Evolutionary conservation across 53 echinoderm and acorn worm genomes (phyloP).

Genomic region (Zoroaster sp.): DNA sequence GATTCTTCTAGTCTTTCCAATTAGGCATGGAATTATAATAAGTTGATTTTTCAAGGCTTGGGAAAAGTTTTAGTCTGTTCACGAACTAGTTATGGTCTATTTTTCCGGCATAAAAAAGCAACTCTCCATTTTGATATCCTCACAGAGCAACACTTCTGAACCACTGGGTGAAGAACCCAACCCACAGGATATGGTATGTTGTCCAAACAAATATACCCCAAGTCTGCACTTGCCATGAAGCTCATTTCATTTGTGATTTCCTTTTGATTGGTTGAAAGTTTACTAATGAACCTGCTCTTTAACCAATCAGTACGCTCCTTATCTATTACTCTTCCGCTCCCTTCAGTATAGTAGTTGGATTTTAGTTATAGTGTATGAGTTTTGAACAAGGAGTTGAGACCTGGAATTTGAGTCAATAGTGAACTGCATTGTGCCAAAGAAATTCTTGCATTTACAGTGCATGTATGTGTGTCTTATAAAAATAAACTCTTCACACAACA

Average conservation of each 20-base stretch:
- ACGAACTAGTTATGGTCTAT: not conserved
- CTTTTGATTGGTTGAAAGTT: slow-evolving; percentile 51
- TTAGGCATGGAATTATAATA: not conserved
- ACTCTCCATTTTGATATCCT: slow-evolving; percentile 19
- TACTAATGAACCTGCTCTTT: slow-evolving; percentile 38
- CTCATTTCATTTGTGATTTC: slow-evolving; percentile 20
- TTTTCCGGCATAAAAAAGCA: not conserved
- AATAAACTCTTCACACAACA: no score
- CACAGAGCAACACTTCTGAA: slow-evolving; percentile 4
- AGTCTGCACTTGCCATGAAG: not conserved
- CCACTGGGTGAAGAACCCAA: slow-evolving; percentile 40
- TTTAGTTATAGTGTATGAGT: not conserved
- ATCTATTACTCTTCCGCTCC: not conserved
- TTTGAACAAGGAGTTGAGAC: not conserved
- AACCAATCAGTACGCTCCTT: slow-evolving; percentile 44
- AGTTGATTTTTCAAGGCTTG: not conserved
- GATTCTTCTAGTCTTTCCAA: no score
- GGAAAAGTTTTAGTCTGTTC: not conserved
- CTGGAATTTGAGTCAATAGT: not conserved
- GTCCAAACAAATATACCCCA: not conserved
- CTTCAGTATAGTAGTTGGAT: slow-evolving; percentile 16
- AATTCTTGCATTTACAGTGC: not conserved
- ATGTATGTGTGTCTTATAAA: no score
- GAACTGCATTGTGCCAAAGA: not conserved
- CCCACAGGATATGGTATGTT: slow-evolving; percentile 37